Base-by-base conservation (phyloP, 2,797 vertebrate genomes). In the Borostomias antarcticus region DNA sequence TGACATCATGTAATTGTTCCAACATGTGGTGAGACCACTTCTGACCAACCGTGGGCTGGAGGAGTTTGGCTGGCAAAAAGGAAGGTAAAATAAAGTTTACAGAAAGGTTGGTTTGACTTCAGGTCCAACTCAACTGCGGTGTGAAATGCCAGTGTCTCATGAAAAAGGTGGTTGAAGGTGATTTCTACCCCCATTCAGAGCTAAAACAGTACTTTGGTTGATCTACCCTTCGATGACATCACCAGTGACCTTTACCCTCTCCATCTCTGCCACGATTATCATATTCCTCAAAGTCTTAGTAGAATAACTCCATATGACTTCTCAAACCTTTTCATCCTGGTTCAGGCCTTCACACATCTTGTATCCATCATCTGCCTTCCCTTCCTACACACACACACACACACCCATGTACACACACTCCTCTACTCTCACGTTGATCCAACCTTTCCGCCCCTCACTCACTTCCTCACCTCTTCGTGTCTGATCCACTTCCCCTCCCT, bases 1-100 rank as follows among this genome's bases (percentile, higher is more conserved):
- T 91, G 86, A 88, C 84, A 86, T 89, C 87, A 88, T 86, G 70
- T 90, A 89, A 91, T 88, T 72, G 69, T 64, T 90, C 69, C 87
- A 88, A 66, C 86, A 86, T 91, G 89, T 85, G 83, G 62, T 15
- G 62, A 59, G 75, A 68, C 1, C 69, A 73, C 54, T 73, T 64
- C 70, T 66, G 73, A 72, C 77, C 76, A 69, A 63, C 75, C 52
- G 61, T 54, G 57, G 40, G 40, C 13, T 17, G 35, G 56, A 62
- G 32, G 76, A 83, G 66, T 71, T 59, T 61, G 71, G 54, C 32
- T 67, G 65, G 54, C 37, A 48, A 45, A 48, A 45, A 8, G 29
- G 71, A 73, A 75, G 61, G 66, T 33, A 21, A 50, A n/a, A 64
- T 72, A 48, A 60, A 69, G 62, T 78, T 74, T 58, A 70, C 63